Evolutionary conservation across 2,113 vertebrate species (phyloP).

Genomic region (western clawed frog (Xenopus tropicalis)): DNA sequence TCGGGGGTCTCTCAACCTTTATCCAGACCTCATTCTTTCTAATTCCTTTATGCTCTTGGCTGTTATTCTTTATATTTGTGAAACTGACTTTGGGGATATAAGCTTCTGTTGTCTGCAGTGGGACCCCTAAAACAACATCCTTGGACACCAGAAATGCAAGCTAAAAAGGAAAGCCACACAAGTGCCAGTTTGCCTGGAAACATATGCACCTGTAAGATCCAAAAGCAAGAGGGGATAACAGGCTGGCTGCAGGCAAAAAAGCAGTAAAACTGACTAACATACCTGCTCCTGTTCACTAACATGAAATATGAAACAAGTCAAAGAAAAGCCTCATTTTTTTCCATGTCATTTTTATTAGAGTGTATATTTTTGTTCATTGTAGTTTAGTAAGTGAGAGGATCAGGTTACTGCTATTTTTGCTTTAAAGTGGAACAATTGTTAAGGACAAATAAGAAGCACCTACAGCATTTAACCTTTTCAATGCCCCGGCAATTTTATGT

Average conservation of each 20-base stretch:
- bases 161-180: too few species aligned
- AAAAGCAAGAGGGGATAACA: conserved; percentile 53
- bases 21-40: too few species aligned
- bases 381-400: conserved; percentile 73
- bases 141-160: too few species aligned
- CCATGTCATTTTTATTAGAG: conserved; percentile 48
- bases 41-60: too few species aligned
- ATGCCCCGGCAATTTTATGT: too few species aligned
- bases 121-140: too few species aligned
- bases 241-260: conserved; percentile 59
- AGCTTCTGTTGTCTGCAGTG: too few species aligned
- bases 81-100: too few species aligned
- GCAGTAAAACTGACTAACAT: conserved; percentile 62
- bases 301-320: conserved; percentile 46
- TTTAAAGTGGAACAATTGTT: conserved; percentile 71
- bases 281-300: conserved; percentile 50
- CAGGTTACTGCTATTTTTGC: conserved; percentile 75
- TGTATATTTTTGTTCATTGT: conserved; percentile 60
- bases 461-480: background rate
- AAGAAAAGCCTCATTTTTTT: conserved; percentile 4
- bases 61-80: too few species aligned
- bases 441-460: conserved; percentile 57
- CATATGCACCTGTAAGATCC: conserved; percentile 58
- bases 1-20: too few species aligned
- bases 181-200: conserved; percentile 26